phyloP scores from a whole-genome alignment of 2,797 vertebrate genomes.

The Muscicapa striata region DNA sequence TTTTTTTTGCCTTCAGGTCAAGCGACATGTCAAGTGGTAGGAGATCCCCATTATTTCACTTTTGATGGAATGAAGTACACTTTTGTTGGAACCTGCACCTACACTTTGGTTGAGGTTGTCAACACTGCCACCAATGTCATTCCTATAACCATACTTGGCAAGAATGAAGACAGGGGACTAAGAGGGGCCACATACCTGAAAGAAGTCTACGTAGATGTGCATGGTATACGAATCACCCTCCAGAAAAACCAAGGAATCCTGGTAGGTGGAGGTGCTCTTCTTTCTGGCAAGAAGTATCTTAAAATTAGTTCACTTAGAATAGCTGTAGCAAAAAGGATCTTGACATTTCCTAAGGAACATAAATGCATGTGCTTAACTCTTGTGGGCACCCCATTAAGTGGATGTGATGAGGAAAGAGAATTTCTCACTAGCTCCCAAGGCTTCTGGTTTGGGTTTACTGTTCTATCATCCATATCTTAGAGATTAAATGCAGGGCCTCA shows the following conservation, averaged over 20 bases:
- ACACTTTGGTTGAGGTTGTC: slow-evolving; percentile 66
- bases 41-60: slow-evolving; percentile 76
- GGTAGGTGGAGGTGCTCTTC: slow-evolving; percentile 68
- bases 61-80: slow-evolving; percentile 74
- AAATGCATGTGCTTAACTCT: not conserved
- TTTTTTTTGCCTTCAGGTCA: slow-evolving; percentile 50
- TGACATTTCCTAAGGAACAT: not conserved
- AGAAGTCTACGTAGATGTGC: slow-evolving; percentile 71
- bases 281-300: not conserved
- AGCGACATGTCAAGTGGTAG: slow-evolving; percentile 66
- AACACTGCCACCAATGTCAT: not conserved
- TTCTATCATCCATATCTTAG: not conserved
- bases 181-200: slow-evolving; percentile 70
- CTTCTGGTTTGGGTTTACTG: not conserved
- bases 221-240: slow-evolving; percentile 63
- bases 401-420: not conserved
- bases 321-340: not conserved
- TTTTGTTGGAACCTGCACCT: slow-evolving; percentile 75
- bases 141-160: slow-evolving; percentile 70
- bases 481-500: not conserved
- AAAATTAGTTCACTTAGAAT: not conserved
- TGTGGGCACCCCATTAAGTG: not conserved
- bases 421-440: not conserved
- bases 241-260: slow-evolving; percentile 76
- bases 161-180: slow-evolving; percentile 71